Evolutionary conservation across 2,888 invertebrate genomes (phyloP).

Genomic region (Petrolisthes manimaculis): DNA sequence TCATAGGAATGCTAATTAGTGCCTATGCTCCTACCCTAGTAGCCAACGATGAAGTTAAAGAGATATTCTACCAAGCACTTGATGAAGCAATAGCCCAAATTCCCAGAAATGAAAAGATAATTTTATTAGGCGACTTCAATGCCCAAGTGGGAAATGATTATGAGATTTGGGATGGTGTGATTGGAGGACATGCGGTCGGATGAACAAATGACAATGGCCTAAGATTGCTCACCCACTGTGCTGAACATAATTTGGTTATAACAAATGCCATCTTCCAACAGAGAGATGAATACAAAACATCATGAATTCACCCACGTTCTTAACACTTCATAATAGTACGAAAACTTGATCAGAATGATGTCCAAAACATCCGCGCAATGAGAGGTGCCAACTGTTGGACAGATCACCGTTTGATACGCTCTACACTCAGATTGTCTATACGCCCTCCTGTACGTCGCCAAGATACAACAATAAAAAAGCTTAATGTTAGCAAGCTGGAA

Average conservation of each 20-base stretch:
- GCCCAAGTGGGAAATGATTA: neutral
- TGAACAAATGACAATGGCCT: neutral
- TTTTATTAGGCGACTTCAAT: neutral
- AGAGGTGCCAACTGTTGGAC: slow-evolving; percentile 13
- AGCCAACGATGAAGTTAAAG: neutral
- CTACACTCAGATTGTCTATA: neutral
- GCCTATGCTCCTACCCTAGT: neutral
- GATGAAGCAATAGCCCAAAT: neutral
- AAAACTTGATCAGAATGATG: neutral
- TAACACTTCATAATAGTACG: neutral
- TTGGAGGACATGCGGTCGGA: neutral
- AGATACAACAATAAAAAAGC: neutral
- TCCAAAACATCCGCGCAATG: neutral
- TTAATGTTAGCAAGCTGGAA: neutral
- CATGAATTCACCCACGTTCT: slow-evolving; percentile 13
- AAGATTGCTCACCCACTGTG: neutral
- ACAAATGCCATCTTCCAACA: slow-evolving; percentile 28
- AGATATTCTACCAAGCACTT: neutral
- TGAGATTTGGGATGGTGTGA: neutral
- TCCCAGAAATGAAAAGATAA: neutral
- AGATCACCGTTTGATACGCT: neutral
- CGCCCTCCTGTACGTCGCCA: neutral
- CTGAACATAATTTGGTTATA: neutral
- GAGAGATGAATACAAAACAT: neutral
- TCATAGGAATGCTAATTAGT: neutral